These are phyloP conservation scores for Trichonephila inaurata DNA, from an alignment of 1,140 invertebrate genomes.

Conservation along the genomic window DNA sequence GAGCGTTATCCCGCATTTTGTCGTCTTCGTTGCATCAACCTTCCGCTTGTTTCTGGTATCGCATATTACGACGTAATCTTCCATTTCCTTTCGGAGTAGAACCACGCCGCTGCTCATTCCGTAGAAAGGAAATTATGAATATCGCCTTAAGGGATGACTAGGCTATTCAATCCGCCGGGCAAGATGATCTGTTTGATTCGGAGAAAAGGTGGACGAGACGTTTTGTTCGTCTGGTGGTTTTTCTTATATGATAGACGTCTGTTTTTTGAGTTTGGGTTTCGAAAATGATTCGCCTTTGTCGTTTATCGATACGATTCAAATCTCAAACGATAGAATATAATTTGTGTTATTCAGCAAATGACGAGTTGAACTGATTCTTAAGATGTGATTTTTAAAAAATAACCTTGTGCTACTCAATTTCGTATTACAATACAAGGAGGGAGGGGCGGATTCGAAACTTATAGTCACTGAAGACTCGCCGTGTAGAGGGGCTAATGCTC, in stretches of 20 bases:
- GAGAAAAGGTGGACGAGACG: background rate
- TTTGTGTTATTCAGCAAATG: too few relatives aligned
- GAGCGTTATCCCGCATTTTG: background rate
- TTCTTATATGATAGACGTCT: too few relatives aligned
- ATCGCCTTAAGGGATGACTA: background rate
- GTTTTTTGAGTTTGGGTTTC: background rate
- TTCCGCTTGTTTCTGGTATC: constrained; percentile 26
- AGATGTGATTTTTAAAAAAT: too few relatives aligned
- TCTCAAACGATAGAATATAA: too few relatives aligned
- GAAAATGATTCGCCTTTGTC: too few relatives aligned
- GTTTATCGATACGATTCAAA: too few relatives aligned
- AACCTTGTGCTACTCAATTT: too few relatives aligned
- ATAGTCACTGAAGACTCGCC: too few relatives aligned
- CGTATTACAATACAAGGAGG: too few relatives aligned
- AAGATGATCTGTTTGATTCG: background rate
- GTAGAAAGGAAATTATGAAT: background rate
- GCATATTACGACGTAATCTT: constrained; percentile 22
- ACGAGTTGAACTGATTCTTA: too few relatives aligned
- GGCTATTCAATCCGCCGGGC: background rate
- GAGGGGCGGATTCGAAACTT: too few relatives aligned
- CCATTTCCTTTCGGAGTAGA: background rate
- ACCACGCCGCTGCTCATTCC: background rate
- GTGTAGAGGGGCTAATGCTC: too few relatives aligned
- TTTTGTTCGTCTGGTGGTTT: background rate
- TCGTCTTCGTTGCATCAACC: background rate